phyloP scores from a whole-genome alignment of 2,113 vertebrate genomes.

The Hemiprocne comata region DNA sequence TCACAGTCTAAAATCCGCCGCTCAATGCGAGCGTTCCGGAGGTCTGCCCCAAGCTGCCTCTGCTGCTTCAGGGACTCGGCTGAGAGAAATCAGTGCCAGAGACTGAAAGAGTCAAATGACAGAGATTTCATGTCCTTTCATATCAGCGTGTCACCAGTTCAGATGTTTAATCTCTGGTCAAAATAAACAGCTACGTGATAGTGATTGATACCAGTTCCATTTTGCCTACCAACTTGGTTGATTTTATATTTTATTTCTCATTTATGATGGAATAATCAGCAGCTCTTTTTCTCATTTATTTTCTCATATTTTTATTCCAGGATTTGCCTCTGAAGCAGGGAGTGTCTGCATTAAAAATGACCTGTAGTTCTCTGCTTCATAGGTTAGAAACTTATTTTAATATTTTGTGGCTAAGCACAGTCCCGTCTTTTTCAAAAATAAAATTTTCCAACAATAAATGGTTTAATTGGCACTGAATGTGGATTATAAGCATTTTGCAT shows the following conservation, averaged over 20 bases:
- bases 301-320: constrained; percentile 98
- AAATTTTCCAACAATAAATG: constrained; percentile 64
- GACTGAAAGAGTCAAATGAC: neutral
- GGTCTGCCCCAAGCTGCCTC: neutral
- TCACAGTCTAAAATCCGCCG: neutral
- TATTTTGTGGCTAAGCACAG: constrained; percentile 99
- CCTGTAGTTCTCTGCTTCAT: constrained; percentile 99
- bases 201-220: constrained; percentile 83
- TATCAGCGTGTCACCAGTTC: neutral
- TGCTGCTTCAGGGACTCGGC: neutral
- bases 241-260: constrained; percentile 81
- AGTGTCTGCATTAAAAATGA: constrained; percentile 99
- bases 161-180: neutral
- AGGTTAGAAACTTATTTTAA: constrained; percentile 99
- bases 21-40: neutral
- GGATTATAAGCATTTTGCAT: constrained; percentile 73
- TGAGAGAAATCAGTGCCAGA: neutral
- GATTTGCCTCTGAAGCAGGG: constrained; percentile 99
- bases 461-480: constrained; percentile 83
- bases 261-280: constrained; percentile 91
- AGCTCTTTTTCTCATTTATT: constrained; percentile 97
- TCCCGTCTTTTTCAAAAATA: constrained; percentile 81
- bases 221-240: constrained; percentile 77
- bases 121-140: neutral
- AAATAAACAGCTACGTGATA: neutral